Evolutionary conservation across 2,888 invertebrate genomes (phyloP), one percentile per base, ranked within the genome.

Genomic region (Drosophila bunnanda): DNA sequence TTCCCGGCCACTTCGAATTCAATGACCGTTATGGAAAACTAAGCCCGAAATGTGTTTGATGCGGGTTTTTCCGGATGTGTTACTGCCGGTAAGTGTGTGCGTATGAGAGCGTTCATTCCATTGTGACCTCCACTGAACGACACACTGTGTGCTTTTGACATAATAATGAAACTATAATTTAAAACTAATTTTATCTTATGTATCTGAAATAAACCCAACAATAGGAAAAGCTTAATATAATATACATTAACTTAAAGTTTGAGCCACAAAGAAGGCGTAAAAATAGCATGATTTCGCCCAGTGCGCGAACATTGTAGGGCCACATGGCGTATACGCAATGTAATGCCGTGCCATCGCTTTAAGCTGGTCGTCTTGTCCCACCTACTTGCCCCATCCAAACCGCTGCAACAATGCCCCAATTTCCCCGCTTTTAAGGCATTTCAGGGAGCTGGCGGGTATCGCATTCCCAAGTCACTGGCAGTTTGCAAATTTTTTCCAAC

Each of bases 1-100:
- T 36, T 46, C 38, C 57, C 46, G 36, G 58, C 54, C 58, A 55
- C 65, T 75, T 72, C 22, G 56, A 72, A 80, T 64, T 80, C 75
- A 77, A 80, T 72, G 86, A 72, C 66, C 78, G 66, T 69, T 73
- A 77, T 62, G 65, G 53, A 44, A 77, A 72, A 77, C 80, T 75
- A 67, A 68, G 66, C 72, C 61, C 60, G 36, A 73, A 82, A 76
- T 72, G 55, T 58, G 64, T 75, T 80, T 76, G 57, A 75, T 83
- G 79, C 66, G 70, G 66, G 61, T 38, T 68, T 67, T 34, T 28
- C 62, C 38, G 20, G 17, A 20, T 39, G 39, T 50, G 13, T 48
- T 54, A n/a, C 25, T 32, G 22, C 28, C 38, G 44, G 39, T 57
- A 43, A 41, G 55, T 53, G 50, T 67, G 50, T 59, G 39, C 30